These are phyloP conservation scores for Vulpes vulpes DNA, from an alignment of 2,113 vertebrate genomes.

Conservation along the genomic window DNA sequence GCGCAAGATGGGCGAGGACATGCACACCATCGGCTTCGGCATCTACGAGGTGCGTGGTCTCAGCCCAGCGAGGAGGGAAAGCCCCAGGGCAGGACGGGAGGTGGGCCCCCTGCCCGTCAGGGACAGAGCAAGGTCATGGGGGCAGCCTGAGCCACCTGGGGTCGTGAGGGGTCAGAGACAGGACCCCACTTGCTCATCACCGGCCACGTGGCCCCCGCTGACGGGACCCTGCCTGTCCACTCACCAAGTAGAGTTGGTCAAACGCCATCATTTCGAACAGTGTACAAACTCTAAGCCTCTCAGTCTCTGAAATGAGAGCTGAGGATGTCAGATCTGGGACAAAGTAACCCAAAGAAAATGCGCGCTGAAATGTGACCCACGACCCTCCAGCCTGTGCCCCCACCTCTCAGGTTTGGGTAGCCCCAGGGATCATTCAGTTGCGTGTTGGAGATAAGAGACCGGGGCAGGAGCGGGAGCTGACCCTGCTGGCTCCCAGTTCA, in stretches of 20 bases:
- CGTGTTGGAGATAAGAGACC: neutral
- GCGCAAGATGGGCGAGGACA: conserved; percentile 95
- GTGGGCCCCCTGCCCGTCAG: no score
- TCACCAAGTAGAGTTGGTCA: neutral
- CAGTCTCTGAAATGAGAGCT: neutral
- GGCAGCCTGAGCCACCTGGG: neutral
- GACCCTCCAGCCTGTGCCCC: no score
- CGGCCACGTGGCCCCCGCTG: fast-evolving
- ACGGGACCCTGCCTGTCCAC: neutral
- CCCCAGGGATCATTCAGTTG: neutral
- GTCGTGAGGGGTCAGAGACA: neutral
- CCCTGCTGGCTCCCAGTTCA: neutral
- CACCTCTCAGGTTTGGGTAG: neutral
- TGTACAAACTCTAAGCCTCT: neutral
- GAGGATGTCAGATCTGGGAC: neutral
- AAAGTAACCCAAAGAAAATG: neutral
- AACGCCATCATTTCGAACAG: neutral
- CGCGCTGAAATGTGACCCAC: neutral
- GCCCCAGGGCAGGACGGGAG: no score
- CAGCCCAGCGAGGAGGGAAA: neutral
- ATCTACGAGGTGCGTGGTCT: conserved; percentile 93
- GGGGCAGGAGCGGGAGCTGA: neutral
- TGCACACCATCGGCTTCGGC: conserved; percentile 96
- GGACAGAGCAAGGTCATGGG: neutral
- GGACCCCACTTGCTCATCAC: neutral